Conservation (phyloP, 2,113 vertebrate species). For the Coryphaenoides rupestris region DNA sequence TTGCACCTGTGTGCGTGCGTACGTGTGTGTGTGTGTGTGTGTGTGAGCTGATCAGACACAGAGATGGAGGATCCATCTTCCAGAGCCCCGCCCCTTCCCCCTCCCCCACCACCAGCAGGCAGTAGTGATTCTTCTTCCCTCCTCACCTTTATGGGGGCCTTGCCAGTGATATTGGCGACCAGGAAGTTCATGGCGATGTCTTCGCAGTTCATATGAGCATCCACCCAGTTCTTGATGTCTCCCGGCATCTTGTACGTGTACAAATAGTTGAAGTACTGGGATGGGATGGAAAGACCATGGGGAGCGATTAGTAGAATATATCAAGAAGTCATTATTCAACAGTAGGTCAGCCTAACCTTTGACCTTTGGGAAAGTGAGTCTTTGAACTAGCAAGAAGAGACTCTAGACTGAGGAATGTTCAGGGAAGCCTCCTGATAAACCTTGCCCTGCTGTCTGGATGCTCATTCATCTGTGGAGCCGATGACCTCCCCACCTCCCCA, state of each 20-base stretch:
- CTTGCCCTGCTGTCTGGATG: slow-evolving; percentile 17
- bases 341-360: neutral
- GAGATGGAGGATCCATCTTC: slow-evolving; percentile 39
- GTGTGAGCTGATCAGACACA: slow-evolving; percentile 69
- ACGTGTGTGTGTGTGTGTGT: slow-evolving; percentile 43
- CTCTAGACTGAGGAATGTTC: slow-evolving; percentile 28
- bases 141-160: slow-evolving; percentile 95
- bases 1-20: slow-evolving; percentile 18
- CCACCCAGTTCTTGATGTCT: slow-evolving; percentile 99
- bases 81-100: slow-evolving; percentile 34
- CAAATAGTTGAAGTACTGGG: slow-evolving; percentile 96
- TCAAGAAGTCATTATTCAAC: slow-evolving; percentile 1
- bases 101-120: slow-evolving; percentile 20
- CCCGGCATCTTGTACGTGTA: slow-evolving; percentile 99
- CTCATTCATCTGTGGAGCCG: slow-evolving; percentile 21
- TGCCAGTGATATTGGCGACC: slow-evolving; percentile 96
- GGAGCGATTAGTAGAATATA: neutral
- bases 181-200: slow-evolving; percentile 99
- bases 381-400: neutral
- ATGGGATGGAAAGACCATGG: slow-evolving; percentile 14
- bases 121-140: neutral
- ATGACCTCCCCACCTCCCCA: slow-evolving; percentile 3
- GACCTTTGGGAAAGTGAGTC: neutral
- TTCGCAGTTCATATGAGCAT: slow-evolving; percentile 97
- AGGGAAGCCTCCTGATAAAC: slow-evolving; percentile 36